A percentile compares a stretch with the other conserved stretches of the same genome.
These are phyloP conservation scores for Calidris pugnax DNA, from an alignment of 2,113 vertebrate genomes.

Conservation along the genomic window DNA sequence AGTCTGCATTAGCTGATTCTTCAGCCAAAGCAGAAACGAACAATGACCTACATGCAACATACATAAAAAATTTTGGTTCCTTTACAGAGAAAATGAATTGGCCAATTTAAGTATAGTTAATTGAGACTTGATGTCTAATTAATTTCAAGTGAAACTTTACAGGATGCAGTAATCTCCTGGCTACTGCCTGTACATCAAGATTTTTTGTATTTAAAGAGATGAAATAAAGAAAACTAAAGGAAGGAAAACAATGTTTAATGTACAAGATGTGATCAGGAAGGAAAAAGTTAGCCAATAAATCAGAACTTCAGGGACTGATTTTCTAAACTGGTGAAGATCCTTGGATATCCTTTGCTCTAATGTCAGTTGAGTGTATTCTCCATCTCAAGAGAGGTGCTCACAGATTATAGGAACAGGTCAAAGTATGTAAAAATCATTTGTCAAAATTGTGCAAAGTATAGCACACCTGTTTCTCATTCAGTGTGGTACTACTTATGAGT, in stretches of 20 bases:
- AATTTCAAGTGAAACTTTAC: not conserved
- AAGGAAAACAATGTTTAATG: not conserved
- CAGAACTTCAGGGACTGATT: not conserved
- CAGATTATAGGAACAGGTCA: not conserved
- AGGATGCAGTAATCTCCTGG: not conserved
- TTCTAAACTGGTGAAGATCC: not conserved
- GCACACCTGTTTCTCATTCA: not conserved
- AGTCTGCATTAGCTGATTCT: not conserved
- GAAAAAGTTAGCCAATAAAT: not conserved
- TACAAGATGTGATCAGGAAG: not conserved
- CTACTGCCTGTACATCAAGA: not conserved
- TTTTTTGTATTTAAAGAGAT: not conserved
- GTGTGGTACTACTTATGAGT: not conserved
- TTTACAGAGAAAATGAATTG: constrained; percentile 10
- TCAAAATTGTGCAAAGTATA: not conserved
- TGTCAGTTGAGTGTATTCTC: not conserved
- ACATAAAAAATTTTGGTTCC: not conserved
- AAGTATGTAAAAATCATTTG: not conserved
- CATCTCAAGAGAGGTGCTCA: not conserved
- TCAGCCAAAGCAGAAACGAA: not conserved
- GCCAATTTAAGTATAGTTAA: constrained; percentile 18
- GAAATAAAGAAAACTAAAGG: not conserved
- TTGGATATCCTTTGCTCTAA: not conserved
- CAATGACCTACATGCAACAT: not conserved
- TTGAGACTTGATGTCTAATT: constrained; percentile 1